Evolutionary conservation across 2,888 invertebrate species (phyloP).

Genomic region (Steinernema hermaphroditum): DNA sequence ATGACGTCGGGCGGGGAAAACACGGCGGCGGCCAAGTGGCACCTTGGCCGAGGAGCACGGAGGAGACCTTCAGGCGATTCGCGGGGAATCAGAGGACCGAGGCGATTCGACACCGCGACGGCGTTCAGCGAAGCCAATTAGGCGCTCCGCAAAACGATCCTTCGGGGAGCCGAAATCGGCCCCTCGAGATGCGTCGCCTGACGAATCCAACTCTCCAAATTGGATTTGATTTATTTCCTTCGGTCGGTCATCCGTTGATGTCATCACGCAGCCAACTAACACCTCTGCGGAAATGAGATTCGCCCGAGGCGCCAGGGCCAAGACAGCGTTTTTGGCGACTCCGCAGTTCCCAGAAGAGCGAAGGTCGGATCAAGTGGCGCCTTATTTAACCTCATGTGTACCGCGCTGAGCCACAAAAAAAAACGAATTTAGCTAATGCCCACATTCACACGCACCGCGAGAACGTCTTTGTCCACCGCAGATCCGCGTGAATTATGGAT

Average conservation of each 20-base stretch:
- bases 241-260: constrained; percentile 6
- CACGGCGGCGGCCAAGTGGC: no score
- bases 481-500: constrained; percentile 10
- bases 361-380: no score
- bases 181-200: constrained; percentile 8
- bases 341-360: background rate
- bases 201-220: background rate
- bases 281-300: constrained; percentile 19
- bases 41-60: no score
- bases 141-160: background rate
- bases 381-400: no score
- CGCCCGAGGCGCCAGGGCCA: background rate
- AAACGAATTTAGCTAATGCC: constrained; percentile 5
- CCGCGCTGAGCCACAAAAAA: background rate
- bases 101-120: constrained; percentile 1
- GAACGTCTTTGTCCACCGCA: background rate
- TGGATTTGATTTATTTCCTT: constrained; percentile 14
- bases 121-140: constrained; percentile 5
- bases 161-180: background rate
- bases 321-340: background rate
- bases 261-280: constrained; percentile 11
- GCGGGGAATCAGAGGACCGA: no score
- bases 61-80: no score
- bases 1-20: background rate
- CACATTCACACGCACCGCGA: background rate